Evolutionary conservation across 2,888 invertebrate genomes (phyloP), one percentile per base, ranked within the genome.

Genomic region (Drosophila paucipuncta): DNA sequence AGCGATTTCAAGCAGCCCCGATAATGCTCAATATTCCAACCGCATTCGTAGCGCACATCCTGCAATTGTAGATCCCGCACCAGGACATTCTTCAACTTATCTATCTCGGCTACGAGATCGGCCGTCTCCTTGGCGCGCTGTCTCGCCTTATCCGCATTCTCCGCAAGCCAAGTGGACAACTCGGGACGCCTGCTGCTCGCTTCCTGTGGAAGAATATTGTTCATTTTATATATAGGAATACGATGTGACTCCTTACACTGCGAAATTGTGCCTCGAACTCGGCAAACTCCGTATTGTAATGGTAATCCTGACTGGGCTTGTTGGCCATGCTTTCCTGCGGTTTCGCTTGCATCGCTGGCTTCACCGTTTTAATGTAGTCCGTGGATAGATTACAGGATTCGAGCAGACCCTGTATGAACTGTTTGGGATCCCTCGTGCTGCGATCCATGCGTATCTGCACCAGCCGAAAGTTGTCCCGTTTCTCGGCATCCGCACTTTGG

Each of bases 1-100:
- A 99, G 95, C 76, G 98, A 97, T 89, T 97, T 96, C 5, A 99
- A 94, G 88, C 98, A 98, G n/a, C 98, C 98, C 85, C 97, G 95
- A 89, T 97, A 98, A 91, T 98, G 98, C 83, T 97, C 96, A 68
- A 96, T 95, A 90, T 97, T 97, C 97, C 97, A 97, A 13, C 97
- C 97, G 88, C 96, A 97, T 84, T 97, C 97, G 95, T 97, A 97
- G 31, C 95, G 93, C 4, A 96, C 94, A 76, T 95, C 95, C 43
- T 94, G 94, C 18, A 97, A 90, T 37, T 94, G 94, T 60, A 96
- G 94, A 13, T 91, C 89, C 31, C 87, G 54, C 67, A 92, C 83
- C 35, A 93, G 76, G n/a, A 75, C 64, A 62, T 91, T 83, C 67
- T 93, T 91, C 2, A 94, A 70, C 70, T 93, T 94, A 63, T 95